phyloP scores from a whole-genome alignment of 2,113 vertebrate species.

The Myanophis thanlyinensis region DNA sequence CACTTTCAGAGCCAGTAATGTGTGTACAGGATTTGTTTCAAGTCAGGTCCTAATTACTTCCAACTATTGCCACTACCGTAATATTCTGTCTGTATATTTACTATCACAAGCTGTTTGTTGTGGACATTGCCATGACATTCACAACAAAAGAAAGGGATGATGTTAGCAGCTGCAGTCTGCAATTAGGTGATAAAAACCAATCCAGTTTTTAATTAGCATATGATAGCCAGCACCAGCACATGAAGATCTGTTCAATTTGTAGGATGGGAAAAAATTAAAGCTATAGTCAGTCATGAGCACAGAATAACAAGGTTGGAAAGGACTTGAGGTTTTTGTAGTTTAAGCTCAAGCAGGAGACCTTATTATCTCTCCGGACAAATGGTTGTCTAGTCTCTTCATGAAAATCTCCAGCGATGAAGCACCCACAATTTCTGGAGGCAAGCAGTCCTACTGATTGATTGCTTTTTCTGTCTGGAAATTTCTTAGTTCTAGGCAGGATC shows the following conservation, averaged over 20 bases:
- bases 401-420: not conserved
- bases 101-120: not conserved
- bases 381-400: not conserved
- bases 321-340: not conserved
- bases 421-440: not conserved
- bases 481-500: not conserved
- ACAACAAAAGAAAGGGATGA: not conserved
- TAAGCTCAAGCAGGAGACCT: not conserved
- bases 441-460: not conserved
- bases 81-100: not conserved
- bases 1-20: not conserved
- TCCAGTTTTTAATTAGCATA: not conserved
- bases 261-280: not conserved
- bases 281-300: not conserved
- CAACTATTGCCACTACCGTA: not conserved
- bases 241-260: not conserved
- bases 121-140: not conserved
- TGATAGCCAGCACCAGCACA: not conserved
- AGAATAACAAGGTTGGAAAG: not conserved
- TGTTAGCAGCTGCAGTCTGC: not conserved
- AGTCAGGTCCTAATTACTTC: not conserved
- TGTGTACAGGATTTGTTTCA: not conserved
- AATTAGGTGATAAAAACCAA: slow-evolving; percentile 2
- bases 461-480: not conserved
- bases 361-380: not conserved